These are phyloP conservation scores for Xanthorhoe spadicearia DNA, from an alignment of 2,888 invertebrate species.

Conservation along the genomic window DNA sequence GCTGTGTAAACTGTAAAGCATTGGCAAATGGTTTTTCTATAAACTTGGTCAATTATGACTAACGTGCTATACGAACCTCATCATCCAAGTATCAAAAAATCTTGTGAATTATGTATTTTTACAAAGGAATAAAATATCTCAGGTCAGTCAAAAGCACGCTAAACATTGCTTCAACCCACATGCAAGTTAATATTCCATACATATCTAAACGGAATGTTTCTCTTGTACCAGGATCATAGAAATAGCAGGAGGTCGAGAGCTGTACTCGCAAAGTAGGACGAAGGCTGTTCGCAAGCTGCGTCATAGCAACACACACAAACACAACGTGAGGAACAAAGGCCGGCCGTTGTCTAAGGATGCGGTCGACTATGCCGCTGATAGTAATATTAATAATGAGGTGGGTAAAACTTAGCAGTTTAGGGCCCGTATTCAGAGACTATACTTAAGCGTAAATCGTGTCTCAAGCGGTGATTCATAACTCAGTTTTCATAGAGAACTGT, in stretches of 20 bases:
- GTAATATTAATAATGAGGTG: slow-evolving; percentile 74
- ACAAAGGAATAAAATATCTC: neutral
- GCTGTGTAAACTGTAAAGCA: too few relatives aligned
- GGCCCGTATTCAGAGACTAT: too few relatives aligned
- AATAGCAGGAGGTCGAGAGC: slow-evolving; percentile 93
- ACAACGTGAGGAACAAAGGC: slow-evolving; percentile 79
- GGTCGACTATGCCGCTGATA: slow-evolving; percentile 69
- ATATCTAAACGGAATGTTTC: neutral
- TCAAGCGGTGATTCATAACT: too few relatives aligned
- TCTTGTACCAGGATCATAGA: slow-evolving; percentile 75
- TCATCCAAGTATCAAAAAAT: too few relatives aligned
- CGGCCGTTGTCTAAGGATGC: slow-evolving; percentile 71
- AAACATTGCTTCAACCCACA: neutral
- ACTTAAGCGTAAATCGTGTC: too few relatives aligned
- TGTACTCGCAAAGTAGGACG: slow-evolving; percentile 92
- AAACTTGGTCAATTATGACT: too few relatives aligned
- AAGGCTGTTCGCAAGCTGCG: slow-evolving; percentile 90
- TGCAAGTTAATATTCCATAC: neutral
- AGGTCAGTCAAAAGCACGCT: neutral
- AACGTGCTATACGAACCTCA: too few relatives aligned
- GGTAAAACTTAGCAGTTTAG: slow-evolving; percentile 14
- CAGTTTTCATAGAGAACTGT: too few relatives aligned
- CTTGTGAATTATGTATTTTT: too few relatives aligned
- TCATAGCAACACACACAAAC: slow-evolving; percentile 81
- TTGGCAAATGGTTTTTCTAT: too few relatives aligned